These are phyloP conservation scores for Bombyx huttoni DNA, from an alignment of 2,888 invertebrate genomes.

Conservation along the genomic window DNA sequence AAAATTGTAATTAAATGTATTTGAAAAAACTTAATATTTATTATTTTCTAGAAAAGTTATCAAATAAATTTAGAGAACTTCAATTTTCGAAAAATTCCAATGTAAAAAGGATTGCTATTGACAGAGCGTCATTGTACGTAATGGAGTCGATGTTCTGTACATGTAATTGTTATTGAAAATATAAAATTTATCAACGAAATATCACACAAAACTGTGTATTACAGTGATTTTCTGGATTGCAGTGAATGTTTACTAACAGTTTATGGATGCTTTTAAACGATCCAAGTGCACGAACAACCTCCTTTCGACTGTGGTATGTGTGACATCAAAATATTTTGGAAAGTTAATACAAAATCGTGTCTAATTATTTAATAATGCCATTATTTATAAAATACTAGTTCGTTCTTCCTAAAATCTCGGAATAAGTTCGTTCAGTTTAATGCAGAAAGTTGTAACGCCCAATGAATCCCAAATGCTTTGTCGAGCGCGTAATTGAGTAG, in stretches of 20 bases:
- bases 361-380: conserved; percentile 13
- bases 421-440: background rate
- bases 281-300: conserved; percentile 49
- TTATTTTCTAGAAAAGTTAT: conserved; percentile 5
- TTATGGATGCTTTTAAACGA: conserved; percentile 41
- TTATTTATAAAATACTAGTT: conserved; percentile 12
- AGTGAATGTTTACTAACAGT: conserved; percentile 38
- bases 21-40: background rate
- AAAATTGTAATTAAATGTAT: conserved; percentile 5
- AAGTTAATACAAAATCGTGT: conserved; percentile 47
- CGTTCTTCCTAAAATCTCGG: background rate
- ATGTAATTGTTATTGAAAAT: conserved; percentile 39
- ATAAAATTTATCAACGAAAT: conserved; percentile 37
- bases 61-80: background rate
- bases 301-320: conserved; percentile 61
- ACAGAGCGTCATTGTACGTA: conserved; percentile 77
- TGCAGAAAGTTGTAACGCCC: conserved; percentile 10
- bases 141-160: conserved; percentile 73
- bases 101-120: conserved; percentile 43
- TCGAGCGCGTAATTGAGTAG: conserved; percentile 71
- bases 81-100: conserved; percentile 34
- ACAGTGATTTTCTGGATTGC: conserved; percentile 42
- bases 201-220: conserved; percentile 42
- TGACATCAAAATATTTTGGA: conserved; percentile 75
- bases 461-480: conserved; percentile 48